A percentile compares a stretch with the other conserved stretches of the same genome.
These are phyloP conservation scores for Neodiprion lecontei DNA, from an alignment of 1,140 invertebrate species.

Conservation along the genomic window DNA sequence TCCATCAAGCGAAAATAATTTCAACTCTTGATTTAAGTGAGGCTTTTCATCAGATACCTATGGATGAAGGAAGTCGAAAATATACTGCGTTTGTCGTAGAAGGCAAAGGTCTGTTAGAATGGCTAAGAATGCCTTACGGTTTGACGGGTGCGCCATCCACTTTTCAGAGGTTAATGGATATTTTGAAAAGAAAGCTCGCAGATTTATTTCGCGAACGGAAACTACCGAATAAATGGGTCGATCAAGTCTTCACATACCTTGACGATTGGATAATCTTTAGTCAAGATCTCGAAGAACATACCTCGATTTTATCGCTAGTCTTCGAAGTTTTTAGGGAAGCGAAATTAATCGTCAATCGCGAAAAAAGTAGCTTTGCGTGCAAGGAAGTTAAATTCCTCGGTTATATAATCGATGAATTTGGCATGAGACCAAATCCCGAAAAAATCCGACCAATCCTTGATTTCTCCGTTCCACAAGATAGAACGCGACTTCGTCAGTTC, in stretches of 20 bases:
- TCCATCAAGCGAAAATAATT: constrained; percentile 30
- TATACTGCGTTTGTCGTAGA: constrained; percentile 38
- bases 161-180: constrained; percentile 27
- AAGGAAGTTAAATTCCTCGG: constrained; percentile 24
- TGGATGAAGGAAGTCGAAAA: constrained; percentile 21
- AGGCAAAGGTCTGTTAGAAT: constrained; percentile 51
- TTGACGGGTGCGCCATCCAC: constrained; percentile 49
- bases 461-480: not conserved
- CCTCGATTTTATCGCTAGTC: constrained; percentile 14
- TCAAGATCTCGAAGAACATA: constrained; percentile 25
- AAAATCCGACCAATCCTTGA: not conserved
- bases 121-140: constrained; percentile 56
- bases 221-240: constrained; percentile 15
- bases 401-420: constrained; percentile 25
- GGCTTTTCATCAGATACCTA: constrained; percentile 33
- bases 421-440: constrained; percentile 18
- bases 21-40: constrained; percentile 43
- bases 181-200: constrained; percentile 18
- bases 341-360: constrained; percentile 13
- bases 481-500: constrained; percentile 7
- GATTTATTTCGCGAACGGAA: constrained; percentile 17
- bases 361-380: constrained; percentile 21
- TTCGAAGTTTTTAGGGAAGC: constrained; percentile 18
- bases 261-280: constrained; percentile 21
- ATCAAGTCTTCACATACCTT: constrained; percentile 20